These are phyloP conservation scores for Tetraodon nigroviridis DNA, from an alignment of 2,113 vertebrate species.

Conservation along the genomic window DNA sequence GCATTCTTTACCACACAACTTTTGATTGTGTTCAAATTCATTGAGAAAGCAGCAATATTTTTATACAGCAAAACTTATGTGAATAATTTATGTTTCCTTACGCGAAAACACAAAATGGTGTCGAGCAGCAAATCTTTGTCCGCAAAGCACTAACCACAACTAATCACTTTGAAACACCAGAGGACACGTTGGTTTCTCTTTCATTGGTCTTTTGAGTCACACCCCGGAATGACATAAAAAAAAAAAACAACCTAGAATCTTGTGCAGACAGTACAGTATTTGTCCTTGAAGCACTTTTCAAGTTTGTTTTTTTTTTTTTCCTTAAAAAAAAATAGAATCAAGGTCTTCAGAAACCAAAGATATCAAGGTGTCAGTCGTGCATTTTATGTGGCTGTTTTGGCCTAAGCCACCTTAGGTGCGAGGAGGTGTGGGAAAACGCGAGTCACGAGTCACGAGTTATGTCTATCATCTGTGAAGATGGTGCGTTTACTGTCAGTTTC, in stretches of 20 bases:
- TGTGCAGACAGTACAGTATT: neutral
- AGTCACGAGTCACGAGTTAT: conserved; percentile 36
- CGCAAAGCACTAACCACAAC: neutral
- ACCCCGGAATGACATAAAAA: neutral
- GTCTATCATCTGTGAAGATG: conserved; percentile 35
- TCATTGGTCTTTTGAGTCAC: neutral
- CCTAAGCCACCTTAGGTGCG: conserved; percentile 21
- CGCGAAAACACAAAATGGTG: too few species aligned
- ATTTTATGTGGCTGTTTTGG: conserved; percentile 49
- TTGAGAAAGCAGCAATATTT: neutral
- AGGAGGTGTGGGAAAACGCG: conserved; percentile 14
- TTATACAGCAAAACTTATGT: too few species aligned
- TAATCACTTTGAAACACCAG: conserved; percentile 43
- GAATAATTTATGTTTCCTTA: too few species aligned
- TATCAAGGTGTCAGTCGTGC: conserved; percentile 18
- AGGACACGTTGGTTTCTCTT: conserved; percentile 26
- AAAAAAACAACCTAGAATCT: neutral
- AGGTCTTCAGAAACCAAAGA: conserved; percentile 18
- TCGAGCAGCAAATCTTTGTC: too few species aligned
- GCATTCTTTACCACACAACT: neutral
- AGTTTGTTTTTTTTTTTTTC: conserved; percentile 6
- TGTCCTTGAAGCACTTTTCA: conserved; percentile 1
- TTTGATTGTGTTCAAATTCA: neutral
- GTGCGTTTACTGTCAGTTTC: too few species aligned
- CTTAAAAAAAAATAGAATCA: neutral